Conservation (phyloP, 2,113 vertebrate genomes). For the Bubo scandiacus region DNA sequence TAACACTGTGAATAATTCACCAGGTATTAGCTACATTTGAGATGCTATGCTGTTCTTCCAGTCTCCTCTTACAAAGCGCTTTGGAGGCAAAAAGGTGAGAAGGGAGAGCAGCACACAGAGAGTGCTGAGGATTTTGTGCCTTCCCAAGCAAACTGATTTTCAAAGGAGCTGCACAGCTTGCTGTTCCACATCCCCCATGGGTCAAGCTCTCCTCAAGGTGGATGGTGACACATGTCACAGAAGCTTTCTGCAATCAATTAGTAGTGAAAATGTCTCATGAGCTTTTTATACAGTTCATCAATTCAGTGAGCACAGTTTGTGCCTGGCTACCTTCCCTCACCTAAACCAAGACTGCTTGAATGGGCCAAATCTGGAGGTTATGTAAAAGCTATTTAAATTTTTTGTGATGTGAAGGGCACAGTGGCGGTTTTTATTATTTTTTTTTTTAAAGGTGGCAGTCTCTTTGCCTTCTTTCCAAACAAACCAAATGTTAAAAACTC, state of each 20-base stretch:
- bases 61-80: neutral
- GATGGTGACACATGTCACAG: neutral
- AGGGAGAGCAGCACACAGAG: neutral
- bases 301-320: neutral
- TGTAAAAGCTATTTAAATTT: neutral
- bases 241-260: neutral
- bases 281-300: constrained; percentile 35
- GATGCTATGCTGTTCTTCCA: neutral
- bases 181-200: neutral
- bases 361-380: neutral
- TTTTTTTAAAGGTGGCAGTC: neutral
- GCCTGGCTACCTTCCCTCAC: constrained; percentile 19
- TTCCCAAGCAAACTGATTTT: neutral
- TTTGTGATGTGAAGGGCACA: neutral
- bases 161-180: neutral
- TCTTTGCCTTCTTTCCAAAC: neutral
- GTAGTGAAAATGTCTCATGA: constrained; percentile 18
- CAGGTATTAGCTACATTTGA: neutral
- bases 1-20: neutral
- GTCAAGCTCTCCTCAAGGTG: neutral
- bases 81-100: neutral
- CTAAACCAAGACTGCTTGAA: neutral
- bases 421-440: neutral
- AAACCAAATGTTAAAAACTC: constrained; percentile 20
- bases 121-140: neutral